These are phyloP conservation scores for Enteromius anoplus DNA, from an alignment of 2,797 vertebrate genomes.

Conservation along the genomic window DNA sequence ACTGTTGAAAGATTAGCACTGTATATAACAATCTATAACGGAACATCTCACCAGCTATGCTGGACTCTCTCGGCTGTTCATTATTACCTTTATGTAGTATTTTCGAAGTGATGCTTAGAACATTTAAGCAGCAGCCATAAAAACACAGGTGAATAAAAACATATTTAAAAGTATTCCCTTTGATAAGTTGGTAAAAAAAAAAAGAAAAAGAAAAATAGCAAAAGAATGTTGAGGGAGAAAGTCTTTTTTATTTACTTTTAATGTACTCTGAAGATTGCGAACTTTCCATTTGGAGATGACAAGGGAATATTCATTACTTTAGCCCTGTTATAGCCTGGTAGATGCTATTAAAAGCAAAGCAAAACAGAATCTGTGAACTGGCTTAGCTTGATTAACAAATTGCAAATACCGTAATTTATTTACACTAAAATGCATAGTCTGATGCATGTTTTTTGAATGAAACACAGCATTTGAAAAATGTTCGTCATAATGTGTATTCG, in stretches of 20 bases:
- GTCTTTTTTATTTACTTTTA: background rate
- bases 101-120: background rate
- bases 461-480: too few species aligned
- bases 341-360: background rate
- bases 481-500: too few species aligned
- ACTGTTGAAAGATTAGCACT: constrained; percentile 19
- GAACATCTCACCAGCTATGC: constrained; percentile 7
- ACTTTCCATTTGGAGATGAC: too few species aligned
- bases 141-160: constrained; percentile 1
- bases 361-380: background rate
- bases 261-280: background rate
- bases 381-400: background rate
- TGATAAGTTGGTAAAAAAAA: background rate
- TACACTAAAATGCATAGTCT: background rate
- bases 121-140: background rate
- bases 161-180: background rate
- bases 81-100: background rate
- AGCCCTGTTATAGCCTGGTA: background rate
- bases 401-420: background rate
- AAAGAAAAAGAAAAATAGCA: background rate
- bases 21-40: constrained; percentile 35
- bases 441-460: background rate
- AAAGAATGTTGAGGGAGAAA: background rate
- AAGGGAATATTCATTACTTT: background rate
- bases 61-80: constrained; percentile 26